Evolutionary conservation across 2,888 invertebrate genomes (phyloP), one percentile per base, ranked within the genome.

Genomic region (Cryptophagus acutangulus): DNA sequence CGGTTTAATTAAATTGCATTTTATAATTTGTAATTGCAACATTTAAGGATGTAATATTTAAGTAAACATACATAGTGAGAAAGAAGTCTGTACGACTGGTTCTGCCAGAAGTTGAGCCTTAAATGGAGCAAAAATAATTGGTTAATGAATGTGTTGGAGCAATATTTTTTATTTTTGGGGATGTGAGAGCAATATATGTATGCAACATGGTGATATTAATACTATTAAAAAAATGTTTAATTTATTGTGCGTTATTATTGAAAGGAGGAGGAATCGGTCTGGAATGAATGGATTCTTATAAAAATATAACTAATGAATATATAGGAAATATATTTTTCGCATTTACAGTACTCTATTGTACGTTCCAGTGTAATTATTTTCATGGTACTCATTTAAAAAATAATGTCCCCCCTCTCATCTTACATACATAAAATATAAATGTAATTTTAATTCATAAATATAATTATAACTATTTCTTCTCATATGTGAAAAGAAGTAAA

Each of bases 391-490:
- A 14, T 36, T 18, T 36, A 20, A 20, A 36, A 34, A 16, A 39
- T 39, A 40, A 42, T 49, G 53, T 53, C 49, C 51, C 44, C n/a
- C 31, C 37, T 51, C 49, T 51, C 46, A 49, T 48, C 51, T 53
- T 43, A 39, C 44, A 48, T 52, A 50, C 41, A 26, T 51, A 46
- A n/a, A n/a, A 48, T 51, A 51, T 51, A 51, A 45, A 51, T 52
- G 47, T 45, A 48, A 45, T 37, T 45, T 47, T 45, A 38, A 6
- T 20, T 8, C n/a, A 8, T 8, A 20, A 31, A 15, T 16, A 46
- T 40, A 45, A 39, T 39, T 35, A 31, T 15, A 48, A 49, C 29
- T 44, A 36, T 31, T 47, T 43, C 40, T 37, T 47, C 49, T 54
- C 51, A 48, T 44, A 52, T 44, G 49, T 52, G 50, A 49, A 48